Base-by-base conservation (phyloP, 2,888 invertebrate genomes). In the Nomada ferruginata region DNA sequence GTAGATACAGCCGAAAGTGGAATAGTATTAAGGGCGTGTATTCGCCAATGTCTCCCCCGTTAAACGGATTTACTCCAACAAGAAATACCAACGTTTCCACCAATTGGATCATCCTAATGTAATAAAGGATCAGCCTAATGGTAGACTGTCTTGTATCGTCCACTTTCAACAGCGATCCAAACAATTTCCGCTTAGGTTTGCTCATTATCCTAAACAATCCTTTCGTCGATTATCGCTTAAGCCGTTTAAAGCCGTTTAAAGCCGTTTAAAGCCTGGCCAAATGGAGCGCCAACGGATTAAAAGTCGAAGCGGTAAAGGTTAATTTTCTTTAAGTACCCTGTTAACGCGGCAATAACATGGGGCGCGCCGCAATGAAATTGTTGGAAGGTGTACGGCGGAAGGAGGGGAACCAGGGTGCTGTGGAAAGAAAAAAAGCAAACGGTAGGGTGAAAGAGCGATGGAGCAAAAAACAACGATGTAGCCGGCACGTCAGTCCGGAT, bases 281-380 rank as follows among this genome's bases (percentile, higher is more conserved):
- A 66, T 74, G 79, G 85, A 84, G 74, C 84, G 68, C 64, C 68
- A 29, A 23, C 82, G 86, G 87, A 87, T 87, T 87, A 87, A 87
- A 87, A 84, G 86, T 87, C 79, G 82, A 53, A 53, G 78, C 85
- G 84, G 82, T 85, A 84, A 87, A 87, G 84, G 86, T 87, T 87
- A 76, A 85, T 87, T 87, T 85, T 87, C 85, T 82, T 87, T 66
- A 85, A 87, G 89, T 84, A 88, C 87, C 80, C 89, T 77, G 85
- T 81, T 90, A 90, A 90, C 89, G 84, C 89, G 76, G 79, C 85
- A 89, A 89, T 87, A 87, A 87, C 87, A 87, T 74, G 81, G 74
- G 80, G 76, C 73, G 57, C 74, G 52, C 44, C 65, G 57, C 83
- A 82, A 83, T 84, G 78, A 87, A 87, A 85, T 82, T 84, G 82